Evolutionary conservation across 2,797 vertebrate species (phyloP), one percentile per base, ranked within the genome.

Genomic region (Hipposideros larvatus): DNA sequence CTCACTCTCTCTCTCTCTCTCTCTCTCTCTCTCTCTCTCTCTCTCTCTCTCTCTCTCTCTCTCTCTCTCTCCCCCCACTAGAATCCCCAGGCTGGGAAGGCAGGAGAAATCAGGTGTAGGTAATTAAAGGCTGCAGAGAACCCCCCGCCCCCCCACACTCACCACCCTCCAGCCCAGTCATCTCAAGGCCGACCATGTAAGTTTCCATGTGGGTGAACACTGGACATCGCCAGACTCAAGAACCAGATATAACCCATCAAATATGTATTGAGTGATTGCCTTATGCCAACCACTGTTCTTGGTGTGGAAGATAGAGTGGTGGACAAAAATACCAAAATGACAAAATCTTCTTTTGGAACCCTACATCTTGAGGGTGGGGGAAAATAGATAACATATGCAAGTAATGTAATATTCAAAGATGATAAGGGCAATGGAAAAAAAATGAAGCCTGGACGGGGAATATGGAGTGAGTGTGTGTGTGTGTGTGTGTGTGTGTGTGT

Each of bases 401-500:
- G 13, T 7, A 51, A 43, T 51, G 43, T 1, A 24, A 28, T 13
- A 0, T 28, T 61, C 28, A 5, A n/a, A 65, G 51, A 41, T 4
- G 11, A 19, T 1, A 1, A 1, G 24, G 31, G 51, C 51, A 34
- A 22, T 3, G 48, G 78, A 37, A 28, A 15, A 24, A 41, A 18
- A 28, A 7, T 0, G 3, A 21, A 31, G 21, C 15, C 8, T 15
- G 2, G 7, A 26, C 43, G 24, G 70, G 24, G 5, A 7, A 1
- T 0, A 7, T 61, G 21, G 53, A 7, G 3, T 16, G 15, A 4
- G 19, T 18, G 4, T 34, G 26, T 28, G 18, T 16, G 18, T 16
- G 46, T 7, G 26, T 43, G 28, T 16, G 28, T 2, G 11, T 11
- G 11, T 37, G 37, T 37, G 37, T 37, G 37, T 37, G 37, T 37